phyloP scores from a whole-genome alignment of 1,140 invertebrate species.

The Grapholita molesta region DNA sequence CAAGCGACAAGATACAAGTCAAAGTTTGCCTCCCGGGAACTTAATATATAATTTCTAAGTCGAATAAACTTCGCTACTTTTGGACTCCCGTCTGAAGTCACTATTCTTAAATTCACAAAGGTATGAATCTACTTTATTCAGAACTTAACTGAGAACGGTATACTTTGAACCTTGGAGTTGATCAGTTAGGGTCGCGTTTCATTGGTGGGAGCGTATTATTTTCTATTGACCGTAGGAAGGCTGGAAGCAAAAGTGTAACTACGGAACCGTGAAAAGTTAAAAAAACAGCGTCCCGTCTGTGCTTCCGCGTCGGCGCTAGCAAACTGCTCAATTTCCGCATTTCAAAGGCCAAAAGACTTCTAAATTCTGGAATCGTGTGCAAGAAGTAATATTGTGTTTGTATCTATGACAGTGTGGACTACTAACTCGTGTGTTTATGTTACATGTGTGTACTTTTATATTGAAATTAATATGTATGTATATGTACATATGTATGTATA shows the following conservation, averaged over 20 bases:
- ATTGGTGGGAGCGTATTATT: background rate
- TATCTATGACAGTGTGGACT: background rate
- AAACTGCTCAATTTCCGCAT: slow-evolving; percentile 28
- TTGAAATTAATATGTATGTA: too few species aligned
- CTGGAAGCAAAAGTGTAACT: slow-evolving; percentile 26
- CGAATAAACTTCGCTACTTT: slow-evolving; percentile 41
- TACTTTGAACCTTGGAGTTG: background rate
- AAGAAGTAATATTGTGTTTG: slow-evolving; percentile 8
- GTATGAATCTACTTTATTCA: slow-evolving; percentile 32
- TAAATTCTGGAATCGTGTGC: slow-evolving; percentile 9
- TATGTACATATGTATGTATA: background rate
- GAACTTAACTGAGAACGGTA: slow-evolving; percentile 4
- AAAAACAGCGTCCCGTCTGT: slow-evolving; percentile 24
- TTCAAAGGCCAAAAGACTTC: slow-evolving; percentile 7
- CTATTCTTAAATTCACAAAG: slow-evolving; percentile 42
- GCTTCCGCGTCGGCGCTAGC: slow-evolving; percentile 5
- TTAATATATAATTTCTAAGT: slow-evolving; percentile 41
- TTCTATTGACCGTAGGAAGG: slow-evolving; percentile 24
- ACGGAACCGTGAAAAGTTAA: slow-evolving; percentile 32
- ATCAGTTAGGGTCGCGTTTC: background rate
- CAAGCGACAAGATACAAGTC: slow-evolving; percentile 24
- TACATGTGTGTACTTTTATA: background rate
- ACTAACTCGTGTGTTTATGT: background rate
- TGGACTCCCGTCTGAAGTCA: slow-evolving; percentile 27
- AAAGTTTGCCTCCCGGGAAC: slow-evolving; percentile 30